Percentiles rank a stretch among this genome's conserved stretches.
These are phyloP conservation scores for Deroplatys truncata DNA, from an alignment of 2,888 invertebrate species.

Conservation along the genomic window DNA sequence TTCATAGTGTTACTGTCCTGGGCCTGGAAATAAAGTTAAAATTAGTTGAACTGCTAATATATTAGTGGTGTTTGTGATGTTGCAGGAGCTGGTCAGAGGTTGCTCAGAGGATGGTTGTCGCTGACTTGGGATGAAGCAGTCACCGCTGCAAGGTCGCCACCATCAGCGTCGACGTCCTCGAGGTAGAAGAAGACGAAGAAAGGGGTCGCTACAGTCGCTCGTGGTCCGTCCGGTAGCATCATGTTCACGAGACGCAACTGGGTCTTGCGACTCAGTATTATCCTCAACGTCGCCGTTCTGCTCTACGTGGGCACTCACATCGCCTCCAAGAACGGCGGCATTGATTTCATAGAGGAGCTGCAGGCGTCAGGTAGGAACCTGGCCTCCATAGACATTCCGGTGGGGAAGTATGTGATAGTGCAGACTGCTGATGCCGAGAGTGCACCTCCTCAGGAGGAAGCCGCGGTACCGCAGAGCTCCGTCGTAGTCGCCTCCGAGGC, in stretches of 20 bases:
- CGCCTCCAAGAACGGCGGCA: conserved; percentile 37
- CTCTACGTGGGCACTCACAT: conserved; percentile 68
- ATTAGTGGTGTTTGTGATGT: background rate
- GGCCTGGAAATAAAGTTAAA: no score
- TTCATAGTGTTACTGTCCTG: no score
- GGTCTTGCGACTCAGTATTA: conserved; percentile 69
- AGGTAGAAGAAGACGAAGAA: conserved; percentile 5
- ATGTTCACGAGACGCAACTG: conserved; percentile 59
- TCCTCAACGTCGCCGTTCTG: conserved; percentile 66
- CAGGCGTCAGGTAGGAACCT: conserved; percentile 46
- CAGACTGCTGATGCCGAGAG: background rate
- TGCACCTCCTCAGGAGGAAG: background rate
- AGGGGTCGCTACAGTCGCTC: background rate
- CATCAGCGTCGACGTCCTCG: conserved; percentile 16
- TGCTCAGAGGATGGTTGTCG: background rate
- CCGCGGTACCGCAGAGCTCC: background rate
- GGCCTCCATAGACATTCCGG: conserved; percentile 41
- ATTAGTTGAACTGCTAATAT: no score
- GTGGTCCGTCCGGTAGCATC: background rate
- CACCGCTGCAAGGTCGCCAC: conserved; percentile 7
- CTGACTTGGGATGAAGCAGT: conserved; percentile 14
- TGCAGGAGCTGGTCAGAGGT: background rate
- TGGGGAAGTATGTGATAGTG: background rate
- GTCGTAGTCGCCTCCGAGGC: background rate
- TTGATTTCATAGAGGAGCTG: conserved; percentile 39